Percentiles rank a stretch among this genome's conserved stretches.
phyloP scores from a whole-genome alignment of 2,888 invertebrate genomes.

The Coelopa pilipes region DNA sequence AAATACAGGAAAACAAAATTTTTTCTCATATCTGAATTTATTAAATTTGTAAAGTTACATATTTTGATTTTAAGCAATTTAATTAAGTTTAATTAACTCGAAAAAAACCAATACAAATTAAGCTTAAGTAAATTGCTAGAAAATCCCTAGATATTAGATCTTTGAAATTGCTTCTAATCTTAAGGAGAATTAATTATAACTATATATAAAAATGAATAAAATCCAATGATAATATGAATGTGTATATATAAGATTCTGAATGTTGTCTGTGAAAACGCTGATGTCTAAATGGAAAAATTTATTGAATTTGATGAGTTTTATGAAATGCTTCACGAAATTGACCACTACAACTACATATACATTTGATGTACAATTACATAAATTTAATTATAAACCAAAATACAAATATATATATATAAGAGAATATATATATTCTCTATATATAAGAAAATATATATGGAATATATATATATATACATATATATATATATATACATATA shows the following conservation, averaged over 20 bases:
- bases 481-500: too few species aligned
- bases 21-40: background rate
- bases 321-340: too few species aligned
- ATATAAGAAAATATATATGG: background rate
- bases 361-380: background rate
- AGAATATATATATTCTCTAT: too few species aligned
- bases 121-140: too few species aligned
- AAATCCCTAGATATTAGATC: background rate
- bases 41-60: background rate
- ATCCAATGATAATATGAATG: background rate
- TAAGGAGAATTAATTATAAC: background rate
- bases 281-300: too few species aligned
- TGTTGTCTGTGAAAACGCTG: too few species aligned
- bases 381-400: too few species aligned
- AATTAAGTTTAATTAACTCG: slow-evolving; percentile 9
- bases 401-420: too few species aligned
- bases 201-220: background rate
- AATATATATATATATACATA: background rate
- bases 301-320: too few species aligned
- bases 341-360: background rate
- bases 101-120: background rate
- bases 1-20: too few species aligned
- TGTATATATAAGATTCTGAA: too few species aligned
- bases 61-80: too few species aligned
- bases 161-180: slow-evolving; percentile 15